Conservation (phyloP, 1,140 invertebrate species). For the Polypedilum pembai region DNA sequence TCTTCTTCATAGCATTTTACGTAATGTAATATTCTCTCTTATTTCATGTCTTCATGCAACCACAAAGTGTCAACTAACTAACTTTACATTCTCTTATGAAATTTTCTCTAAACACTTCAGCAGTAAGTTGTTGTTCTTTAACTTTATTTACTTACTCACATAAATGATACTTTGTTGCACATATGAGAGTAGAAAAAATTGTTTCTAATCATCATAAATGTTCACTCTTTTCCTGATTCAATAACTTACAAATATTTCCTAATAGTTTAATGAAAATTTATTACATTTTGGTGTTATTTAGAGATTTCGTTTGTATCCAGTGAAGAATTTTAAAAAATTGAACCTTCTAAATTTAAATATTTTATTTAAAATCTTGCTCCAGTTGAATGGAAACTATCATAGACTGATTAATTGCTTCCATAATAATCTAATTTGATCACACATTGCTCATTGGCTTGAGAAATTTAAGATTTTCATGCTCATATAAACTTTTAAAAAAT, state of each 20-base stretch:
- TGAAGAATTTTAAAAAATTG: too few species aligned
- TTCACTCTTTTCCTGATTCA: too few species aligned
- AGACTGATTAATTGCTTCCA: too few species aligned
- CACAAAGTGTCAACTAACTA: constrained; percentile 17
- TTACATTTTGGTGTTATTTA: not conserved
- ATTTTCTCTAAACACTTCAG: not conserved
- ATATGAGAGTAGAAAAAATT: too few species aligned
- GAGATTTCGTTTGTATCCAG: not conserved
- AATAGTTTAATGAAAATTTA: constrained; percentile 15
- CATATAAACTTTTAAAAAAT: not conserved
- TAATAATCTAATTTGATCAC: too few species aligned
- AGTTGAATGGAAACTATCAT: too few species aligned
- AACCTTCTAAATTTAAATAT: too few species aligned
- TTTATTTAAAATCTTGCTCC: too few species aligned
- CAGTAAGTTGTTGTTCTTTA: not conserved
- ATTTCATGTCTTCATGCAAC: not conserved
- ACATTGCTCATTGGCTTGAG: too few species aligned
- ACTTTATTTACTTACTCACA: not conserved
- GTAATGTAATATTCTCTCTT: not conserved
- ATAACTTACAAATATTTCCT: not conserved
- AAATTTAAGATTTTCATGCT: too few species aligned
- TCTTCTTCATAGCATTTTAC: not conserved
- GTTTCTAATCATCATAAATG: too few species aligned
- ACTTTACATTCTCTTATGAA: not conserved
- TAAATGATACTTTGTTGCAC: too few species aligned